These are phyloP conservation scores for Agrenia bidenticulata DNA, from an alignment of 2,888 invertebrate species.

Conservation along the genomic window DNA sequence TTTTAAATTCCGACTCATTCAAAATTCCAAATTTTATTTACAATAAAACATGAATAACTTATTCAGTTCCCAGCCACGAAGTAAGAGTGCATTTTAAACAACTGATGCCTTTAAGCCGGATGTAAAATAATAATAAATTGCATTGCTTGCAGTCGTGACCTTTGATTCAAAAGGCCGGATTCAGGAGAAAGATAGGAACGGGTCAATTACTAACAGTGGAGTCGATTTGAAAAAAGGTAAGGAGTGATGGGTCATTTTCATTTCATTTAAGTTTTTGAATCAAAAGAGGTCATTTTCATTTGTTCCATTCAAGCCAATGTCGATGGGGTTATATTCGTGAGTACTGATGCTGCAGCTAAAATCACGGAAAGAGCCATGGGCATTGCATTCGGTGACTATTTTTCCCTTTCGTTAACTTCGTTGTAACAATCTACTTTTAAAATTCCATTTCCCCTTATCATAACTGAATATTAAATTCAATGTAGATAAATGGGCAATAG, in stretches of 20 bases:
- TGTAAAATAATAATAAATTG: neutral
- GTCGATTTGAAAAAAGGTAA: neutral
- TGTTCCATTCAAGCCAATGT: neutral
- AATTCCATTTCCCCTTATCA: neutral
- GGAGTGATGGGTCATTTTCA: no score
- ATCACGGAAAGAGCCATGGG: constrained; percentile 27
- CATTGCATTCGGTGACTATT: constrained; percentile 22
- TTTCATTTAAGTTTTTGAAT: neutral
- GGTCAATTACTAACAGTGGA: neutral
- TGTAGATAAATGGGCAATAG: constrained; percentile 7
- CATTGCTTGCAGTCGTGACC: neutral
- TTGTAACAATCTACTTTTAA: neutral
- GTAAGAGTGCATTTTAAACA: neutral
- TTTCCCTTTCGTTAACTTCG: neutral
- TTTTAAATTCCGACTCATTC: no score
- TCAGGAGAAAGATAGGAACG: neutral
- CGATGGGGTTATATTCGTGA: neutral
- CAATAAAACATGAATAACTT: neutral
- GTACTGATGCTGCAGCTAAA: constrained; percentile 21
- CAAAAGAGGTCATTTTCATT: no score
- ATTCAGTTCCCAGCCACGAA: neutral
- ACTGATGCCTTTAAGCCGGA: neutral
- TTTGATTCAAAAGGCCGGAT: neutral
- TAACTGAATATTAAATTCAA: neutral
- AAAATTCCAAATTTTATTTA: no score